Base-by-base conservation (phyloP, 2,113 vertebrate genomes). In the Ctenodactylus gundi region DNA sequence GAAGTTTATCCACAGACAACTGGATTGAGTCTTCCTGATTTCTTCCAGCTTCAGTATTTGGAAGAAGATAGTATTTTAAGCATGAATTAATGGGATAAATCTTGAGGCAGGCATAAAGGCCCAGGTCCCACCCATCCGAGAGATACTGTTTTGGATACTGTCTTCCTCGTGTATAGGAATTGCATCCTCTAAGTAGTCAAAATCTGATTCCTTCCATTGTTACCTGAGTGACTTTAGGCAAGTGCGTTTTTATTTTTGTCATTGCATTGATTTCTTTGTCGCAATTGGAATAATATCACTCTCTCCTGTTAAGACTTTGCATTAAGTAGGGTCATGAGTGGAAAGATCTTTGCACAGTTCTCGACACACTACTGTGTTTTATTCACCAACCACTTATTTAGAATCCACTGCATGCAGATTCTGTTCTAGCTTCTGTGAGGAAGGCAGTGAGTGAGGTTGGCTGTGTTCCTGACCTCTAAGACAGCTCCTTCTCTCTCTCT, bases 1-100 rank as follows among this genome's bases (percentile, higher is more conserved):
- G 0, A 39, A 6, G 6, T 11, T 18, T 41, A 14, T 7, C 10
- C 0, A 2, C 51, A 3, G 7, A 34, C 39, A 82, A 18, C 64
- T 88, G 2, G 3, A 15, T 29, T 27, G 9, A n/a, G 14, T 18
- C 65, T 67, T 13, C 46, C 57, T 75, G 29, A 91, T 31, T 55
- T 77, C 12, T 14, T 67, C 6, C 51, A 36, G 81, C 80, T 18
- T 83, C 17, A 41, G 7, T 65, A 46, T 27, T 60, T 15, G 55
- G 58, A 41, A 17, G 17, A 44, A 62, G 11, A 67, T 76, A 41
- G 2, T 34, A 72, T 67, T 49, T 62, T 31, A 6, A 72, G 41
- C 62, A 8, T 51, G 18, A 88, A 51, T 3, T 21, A 9, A 88
- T 68, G 8, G 65, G 53, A 9, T 41, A 20, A 39, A 34, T 65